Evolutionary conservation across 2,797 vertebrate genomes (phyloP).

Genomic region (Choloepus didactylus): DNA sequence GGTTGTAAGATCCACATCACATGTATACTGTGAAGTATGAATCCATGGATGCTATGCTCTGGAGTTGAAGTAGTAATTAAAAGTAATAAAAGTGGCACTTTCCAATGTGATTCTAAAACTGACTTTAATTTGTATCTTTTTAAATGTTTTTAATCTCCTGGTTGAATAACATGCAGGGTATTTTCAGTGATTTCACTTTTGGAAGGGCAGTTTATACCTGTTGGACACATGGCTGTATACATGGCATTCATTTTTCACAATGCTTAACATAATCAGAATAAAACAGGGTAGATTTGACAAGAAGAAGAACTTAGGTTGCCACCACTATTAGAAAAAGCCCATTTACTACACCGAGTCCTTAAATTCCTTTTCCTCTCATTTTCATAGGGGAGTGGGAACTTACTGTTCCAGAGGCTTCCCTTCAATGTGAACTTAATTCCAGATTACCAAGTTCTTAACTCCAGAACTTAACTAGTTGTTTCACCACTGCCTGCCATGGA

Average conservation of each 20-base stretch:
- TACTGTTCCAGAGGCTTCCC: background rate
- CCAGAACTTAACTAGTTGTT: background rate
- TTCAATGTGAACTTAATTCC: constrained; percentile 5
- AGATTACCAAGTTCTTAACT: background rate
- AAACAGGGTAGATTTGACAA: background rate
- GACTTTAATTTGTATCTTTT: background rate
- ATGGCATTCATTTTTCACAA: background rate
- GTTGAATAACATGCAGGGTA: background rate
- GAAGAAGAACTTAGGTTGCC: background rate
- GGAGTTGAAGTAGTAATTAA: background rate
- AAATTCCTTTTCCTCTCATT: background rate
- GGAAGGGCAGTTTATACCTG: background rate
- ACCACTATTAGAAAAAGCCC: background rate
- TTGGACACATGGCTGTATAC: background rate
- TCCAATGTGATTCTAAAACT: background rate
- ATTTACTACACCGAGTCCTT: background rate
- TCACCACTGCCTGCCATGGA: background rate
- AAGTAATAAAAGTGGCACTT: background rate
- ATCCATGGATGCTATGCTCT: background rate
- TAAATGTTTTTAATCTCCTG: background rate
- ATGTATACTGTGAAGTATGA: background rate
- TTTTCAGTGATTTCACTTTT: background rate
- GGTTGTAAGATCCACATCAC: background rate
- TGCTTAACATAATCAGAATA: background rate
- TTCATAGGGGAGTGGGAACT: background rate